Evolutionary conservation across 2,797 vertebrate genomes (phyloP).

Genomic region (Craterocephalus amniculus): DNA sequence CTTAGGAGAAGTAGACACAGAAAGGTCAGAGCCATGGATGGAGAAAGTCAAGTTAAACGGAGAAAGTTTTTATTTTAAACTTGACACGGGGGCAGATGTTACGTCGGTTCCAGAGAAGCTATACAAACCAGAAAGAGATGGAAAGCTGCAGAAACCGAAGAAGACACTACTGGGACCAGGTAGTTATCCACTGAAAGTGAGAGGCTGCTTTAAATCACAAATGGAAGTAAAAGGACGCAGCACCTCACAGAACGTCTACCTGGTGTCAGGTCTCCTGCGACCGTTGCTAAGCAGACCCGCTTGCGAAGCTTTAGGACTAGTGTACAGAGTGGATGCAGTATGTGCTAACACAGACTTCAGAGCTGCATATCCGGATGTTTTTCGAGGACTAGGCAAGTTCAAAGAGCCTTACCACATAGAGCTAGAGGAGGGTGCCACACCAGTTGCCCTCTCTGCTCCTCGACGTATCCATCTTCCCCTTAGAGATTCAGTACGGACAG

Average conservation of each 20-base stretch:
- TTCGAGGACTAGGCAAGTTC: conserved; percentile 22
- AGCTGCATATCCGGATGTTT: conserved; percentile 9
- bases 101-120: neutral
- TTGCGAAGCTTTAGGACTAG: neutral
- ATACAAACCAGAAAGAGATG: neutral
- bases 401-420: conserved; percentile 14
- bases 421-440: neutral
- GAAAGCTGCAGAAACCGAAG: neutral
- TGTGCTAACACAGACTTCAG: conserved; percentile 6
- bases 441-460: conserved; percentile 10
- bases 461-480: conserved; percentile 13
- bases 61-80: conserved; percentile 14
- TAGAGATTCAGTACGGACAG: conserved; percentile 15
- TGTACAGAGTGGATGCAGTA: conserved; percentile 20
- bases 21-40: conserved; percentile 5
- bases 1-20: neutral
- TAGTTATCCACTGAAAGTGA: conserved; percentile 2
- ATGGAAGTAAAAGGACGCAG: conserved; percentile 4
- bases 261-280: conserved; percentile 9
- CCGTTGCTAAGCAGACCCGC: conserved; percentile 19
- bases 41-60: conserved; percentile 17
- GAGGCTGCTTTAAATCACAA: conserved; percentile 13
- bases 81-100: conserved; percentile 5
- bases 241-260: conserved; percentile 7
- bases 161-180: conserved; percentile 9